A percentile compares a stretch with the other conserved stretches of the same genome.
Evolutionary conservation across 2,888 invertebrate species (phyloP).

Genomic region (Ichneumoninae sp.): DNA sequence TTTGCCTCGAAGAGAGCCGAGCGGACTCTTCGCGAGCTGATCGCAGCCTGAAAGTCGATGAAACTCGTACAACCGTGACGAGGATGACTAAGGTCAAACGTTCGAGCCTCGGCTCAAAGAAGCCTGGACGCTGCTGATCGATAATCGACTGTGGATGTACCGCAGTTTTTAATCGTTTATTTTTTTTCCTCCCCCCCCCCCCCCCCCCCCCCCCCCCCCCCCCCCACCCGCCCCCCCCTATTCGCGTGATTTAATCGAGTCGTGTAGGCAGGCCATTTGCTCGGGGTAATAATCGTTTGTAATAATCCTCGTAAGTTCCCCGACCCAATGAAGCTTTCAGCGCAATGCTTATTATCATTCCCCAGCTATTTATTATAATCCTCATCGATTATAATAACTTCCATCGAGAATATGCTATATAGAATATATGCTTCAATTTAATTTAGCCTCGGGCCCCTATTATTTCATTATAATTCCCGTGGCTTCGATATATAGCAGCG

Average conservation of each 20-base stretch:
- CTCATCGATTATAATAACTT: conserved; percentile 40
- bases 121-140: conserved; percentile 65
- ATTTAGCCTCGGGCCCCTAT: conserved; percentile 12
- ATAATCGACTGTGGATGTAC: conserved; percentile 65
- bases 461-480: conserved; percentile 27
- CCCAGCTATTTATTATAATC: conserved; percentile 47
- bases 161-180: conserved; percentile 58
- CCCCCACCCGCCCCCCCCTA: too few relatives aligned
- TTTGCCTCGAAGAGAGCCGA: conserved; percentile 30
- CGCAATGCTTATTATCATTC: conserved; percentile 44
- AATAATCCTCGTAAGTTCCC: conserved; percentile 56
- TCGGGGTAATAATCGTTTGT: conserved; percentile 50
- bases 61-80: conserved; percentile 57
- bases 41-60: conserved; percentile 30
- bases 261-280: conserved; percentile 51
- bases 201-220: too few relatives aligned
- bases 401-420: conserved; percentile 11
- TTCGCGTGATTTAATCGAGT: conserved; percentile 61
- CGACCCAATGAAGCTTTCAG: conserved; percentile 48
- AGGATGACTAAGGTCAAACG: conserved; percentile 65
- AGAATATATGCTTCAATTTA: conserved; percentile 36
- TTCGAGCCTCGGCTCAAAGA: conserved; percentile 43
- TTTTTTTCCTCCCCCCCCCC: background rate
- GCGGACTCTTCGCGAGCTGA: conserved; percentile 6
- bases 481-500: background rate